Conservation (phyloP, 2,113 vertebrate species). For the Esox niger region DNA sequence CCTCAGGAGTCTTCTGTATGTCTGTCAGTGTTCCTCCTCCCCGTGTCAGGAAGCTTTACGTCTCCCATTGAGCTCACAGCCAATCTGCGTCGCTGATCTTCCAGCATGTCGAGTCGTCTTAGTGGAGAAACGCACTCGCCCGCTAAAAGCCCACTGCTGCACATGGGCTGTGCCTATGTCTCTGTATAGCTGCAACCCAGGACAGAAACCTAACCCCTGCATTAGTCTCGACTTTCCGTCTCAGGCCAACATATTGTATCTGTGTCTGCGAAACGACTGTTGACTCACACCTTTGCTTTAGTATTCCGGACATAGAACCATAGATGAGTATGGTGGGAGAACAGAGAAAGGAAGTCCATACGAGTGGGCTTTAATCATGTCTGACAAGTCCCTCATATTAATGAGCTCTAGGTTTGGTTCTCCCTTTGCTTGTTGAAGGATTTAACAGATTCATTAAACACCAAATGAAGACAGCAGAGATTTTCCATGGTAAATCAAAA, state of each 20-base stretch:
- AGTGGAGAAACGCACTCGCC: neutral
- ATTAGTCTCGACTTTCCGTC: neutral
- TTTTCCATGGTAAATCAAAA: too few species aligned
- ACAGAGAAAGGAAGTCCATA: neutral
- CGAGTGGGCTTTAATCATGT: neutral
- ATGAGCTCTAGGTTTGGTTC: neutral
- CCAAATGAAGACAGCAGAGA: conserved; percentile 58
- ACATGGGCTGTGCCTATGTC: neutral
- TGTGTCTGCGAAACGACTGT: neutral
- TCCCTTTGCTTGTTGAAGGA: neutral
- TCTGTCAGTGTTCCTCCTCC: conserved; percentile 1
- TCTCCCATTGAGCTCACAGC: neutral
- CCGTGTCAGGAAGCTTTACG: neutral
- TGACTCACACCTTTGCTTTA: neutral
- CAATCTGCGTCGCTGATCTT: neutral
- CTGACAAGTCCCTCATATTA: neutral
- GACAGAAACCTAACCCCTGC: neutral
- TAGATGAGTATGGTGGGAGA: neutral
- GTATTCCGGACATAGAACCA: neutral
- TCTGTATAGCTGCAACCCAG: neutral
- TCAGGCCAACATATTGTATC: neutral
- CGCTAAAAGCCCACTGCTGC: neutral
- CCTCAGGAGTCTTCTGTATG: neutral
- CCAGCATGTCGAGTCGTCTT: neutral
- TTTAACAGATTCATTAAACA: conserved; percentile 1